phyloP scores from a whole-genome alignment of 2,797 vertebrate species.

The Leptatherina wallacei region DNA sequence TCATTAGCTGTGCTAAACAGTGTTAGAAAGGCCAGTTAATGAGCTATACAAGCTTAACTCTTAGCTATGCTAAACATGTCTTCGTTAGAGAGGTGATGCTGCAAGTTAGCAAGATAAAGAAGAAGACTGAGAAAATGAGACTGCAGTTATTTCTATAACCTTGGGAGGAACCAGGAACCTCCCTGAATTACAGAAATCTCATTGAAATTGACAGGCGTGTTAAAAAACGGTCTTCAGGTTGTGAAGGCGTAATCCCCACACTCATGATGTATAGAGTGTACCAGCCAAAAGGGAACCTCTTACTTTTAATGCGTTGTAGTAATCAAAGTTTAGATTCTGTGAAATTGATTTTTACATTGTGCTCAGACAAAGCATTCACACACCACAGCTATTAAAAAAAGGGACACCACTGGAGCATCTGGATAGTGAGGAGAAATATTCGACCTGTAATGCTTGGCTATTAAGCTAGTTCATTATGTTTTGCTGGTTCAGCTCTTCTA shows the following conservation, averaged over 20 bases:
- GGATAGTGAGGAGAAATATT: too few species aligned
- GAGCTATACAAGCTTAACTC: too few species aligned
- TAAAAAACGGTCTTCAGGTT: neutral
- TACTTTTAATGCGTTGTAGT: neutral
- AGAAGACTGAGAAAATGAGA: neutral
- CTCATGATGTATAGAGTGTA: neutral
- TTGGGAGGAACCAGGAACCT: too few species aligned
- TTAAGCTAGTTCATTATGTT: conserved; percentile 8
- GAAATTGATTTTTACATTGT: neutral
- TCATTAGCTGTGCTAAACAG: too few species aligned
- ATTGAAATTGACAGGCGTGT: too few species aligned
- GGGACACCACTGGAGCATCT: too few species aligned
- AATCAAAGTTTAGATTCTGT: neutral
- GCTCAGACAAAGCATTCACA: neutral
- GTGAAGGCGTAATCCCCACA: neutral
- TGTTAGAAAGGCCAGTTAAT: too few species aligned
- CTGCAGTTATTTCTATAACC: too few species aligned
- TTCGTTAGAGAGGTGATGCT: too few species aligned
- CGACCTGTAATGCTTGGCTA: neutral
- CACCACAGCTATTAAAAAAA: conserved; percentile 2
- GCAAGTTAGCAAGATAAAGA: too few species aligned
- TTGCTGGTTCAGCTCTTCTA: conserved; percentile 33
- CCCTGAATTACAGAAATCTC: too few species aligned
- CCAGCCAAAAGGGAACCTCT: neutral
- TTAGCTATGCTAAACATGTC: too few species aligned